Evolutionary conservation across 2,888 invertebrate genomes (phyloP).

Genomic region (Acrocera orbiculus): DNA sequence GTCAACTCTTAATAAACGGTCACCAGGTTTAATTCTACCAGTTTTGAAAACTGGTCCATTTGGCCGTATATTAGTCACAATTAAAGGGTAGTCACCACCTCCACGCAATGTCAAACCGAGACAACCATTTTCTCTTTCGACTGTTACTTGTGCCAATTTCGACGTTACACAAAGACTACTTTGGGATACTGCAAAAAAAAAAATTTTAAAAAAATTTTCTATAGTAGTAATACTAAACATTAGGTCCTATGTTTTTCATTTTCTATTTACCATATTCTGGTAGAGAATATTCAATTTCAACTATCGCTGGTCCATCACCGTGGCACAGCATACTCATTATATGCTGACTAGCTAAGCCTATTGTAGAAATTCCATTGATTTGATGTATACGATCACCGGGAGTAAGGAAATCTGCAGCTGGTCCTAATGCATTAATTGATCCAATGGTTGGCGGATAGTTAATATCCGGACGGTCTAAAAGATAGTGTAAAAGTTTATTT

Average conservation of each 20-base stretch:
- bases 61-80: constrained; percentile 75
- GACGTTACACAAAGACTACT: constrained; percentile 57
- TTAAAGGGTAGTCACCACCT: constrained; percentile 62
- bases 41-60: constrained; percentile 82
- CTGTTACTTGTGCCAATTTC: constrained; percentile 59
- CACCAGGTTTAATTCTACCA: constrained; percentile 78
- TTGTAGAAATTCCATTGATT: constrained; percentile 64
- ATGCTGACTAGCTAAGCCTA: constrained; percentile 58
- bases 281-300: constrained; percentile 70
- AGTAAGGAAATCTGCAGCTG: constrained; percentile 51
- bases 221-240: too few relatives aligned
- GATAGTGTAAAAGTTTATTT: too few relatives aligned
- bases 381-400: constrained; percentile 66
- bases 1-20: constrained; percentile 74
- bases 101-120: constrained; percentile 77
- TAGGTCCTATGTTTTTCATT: background rate
- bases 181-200: constrained; percentile 38
- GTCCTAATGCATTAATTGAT: constrained; percentile 28
- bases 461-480: constrained; percentile 28
- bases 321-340: constrained; percentile 53
- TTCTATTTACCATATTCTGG: constrained; percentile 54
- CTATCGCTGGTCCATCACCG: constrained; percentile 52
- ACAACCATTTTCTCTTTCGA: constrained; percentile 64
- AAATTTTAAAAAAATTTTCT: background rate
- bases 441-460: constrained; percentile 32